Evolutionary conservation across 2,113 vertebrate genomes (phyloP).

Genomic region (Vidua macroura): DNA sequence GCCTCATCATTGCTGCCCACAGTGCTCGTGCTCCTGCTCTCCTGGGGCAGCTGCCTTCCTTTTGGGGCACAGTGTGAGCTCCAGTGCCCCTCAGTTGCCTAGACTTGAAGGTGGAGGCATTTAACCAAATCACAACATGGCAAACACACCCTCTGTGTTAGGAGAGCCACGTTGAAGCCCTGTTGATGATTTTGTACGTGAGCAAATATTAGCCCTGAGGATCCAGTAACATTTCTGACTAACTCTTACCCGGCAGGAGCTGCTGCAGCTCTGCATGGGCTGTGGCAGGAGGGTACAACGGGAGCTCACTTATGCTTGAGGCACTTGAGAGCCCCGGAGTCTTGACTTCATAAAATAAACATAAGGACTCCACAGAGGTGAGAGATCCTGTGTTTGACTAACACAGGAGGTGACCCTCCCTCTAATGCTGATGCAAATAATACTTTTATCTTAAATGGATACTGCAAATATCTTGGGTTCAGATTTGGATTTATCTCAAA

Average conservation of each 20-base stretch:
- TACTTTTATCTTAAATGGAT: constrained; percentile 3
- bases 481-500: background rate
- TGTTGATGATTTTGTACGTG: background rate
- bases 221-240: background rate
- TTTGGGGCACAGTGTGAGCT: background rate
- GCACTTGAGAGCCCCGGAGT: background rate
- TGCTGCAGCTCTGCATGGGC: background rate
- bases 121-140: constrained; percentile 33
- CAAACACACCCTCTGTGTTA: constrained; percentile 48
- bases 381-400: constrained; percentile 57
- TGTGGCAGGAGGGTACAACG: background rate
- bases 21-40: background rate
- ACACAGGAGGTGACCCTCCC: constrained; percentile 14
- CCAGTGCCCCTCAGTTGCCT: background rate
- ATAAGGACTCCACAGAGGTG: constrained; percentile 45
- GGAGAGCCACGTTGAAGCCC: background rate
- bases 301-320: background rate
- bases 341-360: constrained; percentile 43
- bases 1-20: background rate
- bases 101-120: background rate
- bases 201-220: constrained; percentile 49
- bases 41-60: background rate
- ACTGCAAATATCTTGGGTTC: background rate
- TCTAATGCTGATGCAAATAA: background rate
- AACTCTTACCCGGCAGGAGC: background rate